Evolutionary conservation across 2,113 vertebrate genomes (phyloP), one percentile per base, ranked within the genome.

Genomic region (Phocoena sinus): DNA sequence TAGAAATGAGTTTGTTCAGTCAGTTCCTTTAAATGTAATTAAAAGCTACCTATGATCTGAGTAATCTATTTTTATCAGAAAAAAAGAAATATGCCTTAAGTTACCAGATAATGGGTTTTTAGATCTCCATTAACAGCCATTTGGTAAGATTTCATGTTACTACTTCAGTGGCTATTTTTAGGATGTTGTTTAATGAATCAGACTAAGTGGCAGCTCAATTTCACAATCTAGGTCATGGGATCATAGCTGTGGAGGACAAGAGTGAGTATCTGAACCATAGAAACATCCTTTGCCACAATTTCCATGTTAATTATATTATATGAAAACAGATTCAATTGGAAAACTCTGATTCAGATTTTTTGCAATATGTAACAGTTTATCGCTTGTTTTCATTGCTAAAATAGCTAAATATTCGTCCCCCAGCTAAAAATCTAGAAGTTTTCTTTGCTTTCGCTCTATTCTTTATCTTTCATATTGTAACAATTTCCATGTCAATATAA

Each of bases 131-230:
- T 97, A 93, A 68, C n/a, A 97, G 73, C 77, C 94, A 82, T 95
- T 92, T 96, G 87, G 60, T 82, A 96, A 95, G 84, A 97, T 89
- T 96, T 97, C 74, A 91, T 38, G 23, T 89, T 97, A 73, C 68
- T 81, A 60, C 62, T 89, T 83, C 33, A 47, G 3, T 23, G 41
- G 60, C 76, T 96, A 91, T 91, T 96, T 98, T 97, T 97, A 96
- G 92, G 56, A 89, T 36, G 47, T 38, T 73, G 9, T 95, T 96
- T 60, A 95, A 71, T 94, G 82, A 95, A 94, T 74, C 50, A 90
- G 73, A 73, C 60, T 94, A 97, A 96, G 36, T 89, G 93, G 58
- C 53, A 89, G 85, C 47, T 96, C 82, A 84, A 33, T 93, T 91
- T 95, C 89, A 93, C 33, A 77, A 18, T 73, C 56, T 74, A 93